Percentiles rank a stretch among this genome's conserved stretches.
Conservation (phyloP, 2,113 vertebrate genomes). For the Dromaius novaehollandiae region DNA sequence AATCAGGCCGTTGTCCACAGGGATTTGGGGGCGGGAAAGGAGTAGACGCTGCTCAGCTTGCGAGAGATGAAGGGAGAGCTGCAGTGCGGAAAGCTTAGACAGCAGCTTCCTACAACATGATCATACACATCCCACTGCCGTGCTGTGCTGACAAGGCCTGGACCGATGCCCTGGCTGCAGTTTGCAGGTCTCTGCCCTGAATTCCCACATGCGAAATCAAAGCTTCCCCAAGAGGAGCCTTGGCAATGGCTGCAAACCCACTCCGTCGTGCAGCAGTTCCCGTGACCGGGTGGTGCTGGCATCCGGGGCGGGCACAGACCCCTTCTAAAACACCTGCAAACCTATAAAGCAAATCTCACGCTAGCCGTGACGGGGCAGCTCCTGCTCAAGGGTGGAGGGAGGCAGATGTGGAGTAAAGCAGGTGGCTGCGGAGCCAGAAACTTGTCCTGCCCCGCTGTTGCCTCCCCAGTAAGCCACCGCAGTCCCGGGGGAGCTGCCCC, state of each 20-base stretch:
- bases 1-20: background rate
- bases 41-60: background rate
- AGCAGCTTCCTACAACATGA: background rate
- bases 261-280: accelerated
- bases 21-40: background rate
- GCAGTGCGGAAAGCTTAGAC: background rate
- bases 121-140: background rate
- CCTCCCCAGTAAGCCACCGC: too few species aligned
- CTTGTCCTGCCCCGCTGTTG: background rate
- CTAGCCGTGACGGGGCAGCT: too few species aligned
- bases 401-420: accelerated
- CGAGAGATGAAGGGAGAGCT: background rate
- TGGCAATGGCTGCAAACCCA: background rate
- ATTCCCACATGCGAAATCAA: constrained; percentile 4
- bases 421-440: background rate
- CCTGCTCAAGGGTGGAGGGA: accelerated
- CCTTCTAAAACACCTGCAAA: background rate
- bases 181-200: background rate
- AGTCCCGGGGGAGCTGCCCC: too few species aligned
- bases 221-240: background rate
- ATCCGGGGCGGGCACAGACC: background rate
- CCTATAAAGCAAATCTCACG: background rate
- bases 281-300: background rate
- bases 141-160: background rate
- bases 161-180: accelerated